Percentiles rank a stretch among this genome's conserved stretches.
Conservation (phyloP, 2,888 invertebrate genomes). For the Hydroisotoma schaefferi region DNA sequence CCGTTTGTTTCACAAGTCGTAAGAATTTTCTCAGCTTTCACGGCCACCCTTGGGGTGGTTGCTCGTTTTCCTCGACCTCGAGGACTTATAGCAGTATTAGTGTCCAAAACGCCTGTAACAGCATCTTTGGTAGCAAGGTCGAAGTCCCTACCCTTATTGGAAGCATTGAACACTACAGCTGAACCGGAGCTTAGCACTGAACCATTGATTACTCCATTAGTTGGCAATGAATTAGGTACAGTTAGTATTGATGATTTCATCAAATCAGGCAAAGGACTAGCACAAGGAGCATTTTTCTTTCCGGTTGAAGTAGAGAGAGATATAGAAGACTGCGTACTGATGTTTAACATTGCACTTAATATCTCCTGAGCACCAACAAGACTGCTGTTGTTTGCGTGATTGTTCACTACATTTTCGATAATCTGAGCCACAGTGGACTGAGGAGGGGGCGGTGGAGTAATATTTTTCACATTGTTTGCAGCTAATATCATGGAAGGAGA, state of each 20-base stretch:
- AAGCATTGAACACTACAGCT: neutral
- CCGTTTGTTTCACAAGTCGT: constrained; percentile 23
- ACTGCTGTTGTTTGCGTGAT: constrained; percentile 33
- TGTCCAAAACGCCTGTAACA: constrained; percentile 16
- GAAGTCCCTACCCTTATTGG: neutral
- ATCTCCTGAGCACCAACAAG: constrained; percentile 1
- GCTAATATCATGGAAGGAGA: constrained; percentile 45
- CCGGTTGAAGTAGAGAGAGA: neutral
- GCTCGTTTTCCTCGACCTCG: constrained; percentile 40
- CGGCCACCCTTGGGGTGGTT: constrained; percentile 12
- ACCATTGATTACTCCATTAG: neutral
- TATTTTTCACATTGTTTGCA: constrained; percentile 32
- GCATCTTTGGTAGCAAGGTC: constrained; percentile 13
- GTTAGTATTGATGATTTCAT: neutral
- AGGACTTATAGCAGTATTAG: constrained; percentile 29
- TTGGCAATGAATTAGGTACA: neutral
- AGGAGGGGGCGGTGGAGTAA: constrained; percentile 40
- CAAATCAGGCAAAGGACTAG: neutral
- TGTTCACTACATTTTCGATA: constrained; percentile 49
- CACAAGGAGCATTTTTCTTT: neutral
- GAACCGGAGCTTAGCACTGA: neutral
- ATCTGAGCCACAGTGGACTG: constrained; percentile 47
- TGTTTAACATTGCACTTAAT: constrained; percentile 6
- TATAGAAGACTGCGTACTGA: neutral
- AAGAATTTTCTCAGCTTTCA: constrained; percentile 21